These are phyloP conservation scores for Parasteatoda lunata DNA, from an alignment of 2,888 invertebrate genomes.

Conservation along the genomic window DNA sequence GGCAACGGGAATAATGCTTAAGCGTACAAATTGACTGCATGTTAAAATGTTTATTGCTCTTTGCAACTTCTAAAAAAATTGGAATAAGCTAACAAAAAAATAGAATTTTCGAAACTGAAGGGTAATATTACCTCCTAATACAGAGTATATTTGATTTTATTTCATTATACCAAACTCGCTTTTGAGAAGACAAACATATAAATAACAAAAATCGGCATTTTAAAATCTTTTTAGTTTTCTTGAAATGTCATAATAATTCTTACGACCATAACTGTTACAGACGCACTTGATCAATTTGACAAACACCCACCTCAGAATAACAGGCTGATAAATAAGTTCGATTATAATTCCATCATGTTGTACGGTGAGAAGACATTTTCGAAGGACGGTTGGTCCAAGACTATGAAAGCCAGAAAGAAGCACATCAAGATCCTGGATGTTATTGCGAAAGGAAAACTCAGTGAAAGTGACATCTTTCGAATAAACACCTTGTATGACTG, in stretches of 20 bases:
- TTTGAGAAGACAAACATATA: too few relatives aligned
- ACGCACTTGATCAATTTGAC: conserved; percentile 34
- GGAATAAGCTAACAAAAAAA: neutral
- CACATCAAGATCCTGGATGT: conserved; percentile 35
- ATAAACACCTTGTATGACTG: conserved; percentile 61
- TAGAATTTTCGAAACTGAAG: neutral
- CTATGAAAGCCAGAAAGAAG: conserved; percentile 44
- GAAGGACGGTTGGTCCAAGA: conserved; percentile 32
- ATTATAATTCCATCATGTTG: conserved; percentile 63
- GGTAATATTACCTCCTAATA: neutral
- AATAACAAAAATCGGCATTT: too few relatives aligned
- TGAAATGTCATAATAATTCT: too few relatives aligned
- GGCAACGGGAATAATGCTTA: too few relatives aligned
- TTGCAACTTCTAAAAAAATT: too few relatives aligned
- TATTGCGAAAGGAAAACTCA: conserved; percentile 38
- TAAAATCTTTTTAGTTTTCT: too few relatives aligned
- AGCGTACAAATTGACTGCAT: too few relatives aligned
- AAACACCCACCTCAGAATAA: conserved; percentile 18
- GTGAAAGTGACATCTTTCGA: conserved; percentile 35
- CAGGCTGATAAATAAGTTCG: conserved; percentile 51
- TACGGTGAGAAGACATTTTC: conserved; percentile 63
- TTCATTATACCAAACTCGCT: too few relatives aligned
- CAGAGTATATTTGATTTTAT: neutral
- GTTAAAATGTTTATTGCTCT: too few relatives aligned
- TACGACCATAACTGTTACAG: neutral